A percentile compares a stretch with the other conserved stretches of the same genome.
phyloP scores from a whole-genome alignment of 2,797 vertebrate genomes.

The Lepilemur septentrionalis region DNA sequence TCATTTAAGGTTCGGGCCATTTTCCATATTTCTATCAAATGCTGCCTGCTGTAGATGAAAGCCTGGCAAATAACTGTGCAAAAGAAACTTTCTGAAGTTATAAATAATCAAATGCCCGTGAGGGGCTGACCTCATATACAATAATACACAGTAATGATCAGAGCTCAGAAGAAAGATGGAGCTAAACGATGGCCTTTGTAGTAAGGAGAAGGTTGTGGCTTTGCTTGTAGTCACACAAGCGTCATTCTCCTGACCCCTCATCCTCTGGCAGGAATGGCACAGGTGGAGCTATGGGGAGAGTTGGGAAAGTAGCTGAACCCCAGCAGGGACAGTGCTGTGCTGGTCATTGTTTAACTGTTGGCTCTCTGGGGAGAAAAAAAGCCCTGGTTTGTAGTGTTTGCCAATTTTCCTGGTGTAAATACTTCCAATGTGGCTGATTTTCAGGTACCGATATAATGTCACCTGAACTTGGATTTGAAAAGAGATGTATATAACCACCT shows the following conservation, averaged over 20 bases:
- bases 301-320: not conserved
- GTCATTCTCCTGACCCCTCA: conserved; percentile 7
- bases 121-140: conserved; percentile 82
- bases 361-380: not conserved
- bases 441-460: not conserved
- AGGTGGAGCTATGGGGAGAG: not conserved
- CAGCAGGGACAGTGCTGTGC: not conserved
- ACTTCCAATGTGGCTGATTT: not conserved
- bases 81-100: conserved; percentile 91
- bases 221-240: conserved; percentile 4
- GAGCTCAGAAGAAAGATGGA: conserved; percentile 54
- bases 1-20: conserved; percentile 91
- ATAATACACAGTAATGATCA: conserved; percentile 78
- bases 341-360: not conserved
- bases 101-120: conserved; percentile 89
- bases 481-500: not conserved
- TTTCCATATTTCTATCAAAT: conserved; percentile 95
- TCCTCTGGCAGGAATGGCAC: not conserved
- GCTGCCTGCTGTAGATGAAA: conserved; percentile 88
- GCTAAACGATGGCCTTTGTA: conserved; percentile 30
- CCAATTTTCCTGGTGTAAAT: conserved; percentile 17
- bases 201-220: conserved; percentile 49
- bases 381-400: not conserved
- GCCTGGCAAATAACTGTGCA: conserved; percentile 83
- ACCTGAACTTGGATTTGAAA: not conserved